phyloP scores from a whole-genome alignment of 2,113 vertebrate genomes.

The Cettia cetti region DNA sequence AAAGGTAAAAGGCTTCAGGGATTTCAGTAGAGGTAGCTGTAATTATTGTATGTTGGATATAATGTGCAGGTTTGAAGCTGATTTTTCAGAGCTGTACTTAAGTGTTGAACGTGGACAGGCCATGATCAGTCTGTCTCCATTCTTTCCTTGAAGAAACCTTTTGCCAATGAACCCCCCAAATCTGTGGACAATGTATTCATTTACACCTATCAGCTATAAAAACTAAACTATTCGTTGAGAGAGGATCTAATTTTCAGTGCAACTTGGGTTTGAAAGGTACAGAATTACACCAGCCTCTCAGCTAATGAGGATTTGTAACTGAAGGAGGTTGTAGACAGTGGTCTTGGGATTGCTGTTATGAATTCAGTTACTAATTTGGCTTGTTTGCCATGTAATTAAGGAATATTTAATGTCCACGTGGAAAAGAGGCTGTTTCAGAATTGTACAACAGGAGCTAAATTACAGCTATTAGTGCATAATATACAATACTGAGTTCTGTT shows the following conservation, averaged over 20 bases:
- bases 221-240: background rate
- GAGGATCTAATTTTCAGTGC: background rate
- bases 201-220: background rate
- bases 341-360: background rate
- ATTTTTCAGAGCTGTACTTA: background rate
- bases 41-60: accelerated
- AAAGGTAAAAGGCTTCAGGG: conserved; percentile 73
- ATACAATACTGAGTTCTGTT: background rate
- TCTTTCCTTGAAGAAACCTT: background rate
- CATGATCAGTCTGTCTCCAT: background rate
- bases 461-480: conserved; percentile 1
- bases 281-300: background rate
- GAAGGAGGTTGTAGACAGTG: background rate
- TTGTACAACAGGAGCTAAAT: background rate
- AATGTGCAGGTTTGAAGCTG: background rate
- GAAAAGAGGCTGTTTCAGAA: background rate
- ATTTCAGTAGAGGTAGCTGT: background rate
- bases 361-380: background rate
- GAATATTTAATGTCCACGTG: conserved; percentile 9
- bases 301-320: background rate
- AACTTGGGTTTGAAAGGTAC: background rate
- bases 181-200: background rate
- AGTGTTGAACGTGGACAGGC: accelerated
- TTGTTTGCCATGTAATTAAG: conserved; percentile 25
- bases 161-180: background rate